Evolutionary conservation across 2,888 invertebrate genomes (phyloP).

Genomic region (Quadroppia sp.): DNA sequence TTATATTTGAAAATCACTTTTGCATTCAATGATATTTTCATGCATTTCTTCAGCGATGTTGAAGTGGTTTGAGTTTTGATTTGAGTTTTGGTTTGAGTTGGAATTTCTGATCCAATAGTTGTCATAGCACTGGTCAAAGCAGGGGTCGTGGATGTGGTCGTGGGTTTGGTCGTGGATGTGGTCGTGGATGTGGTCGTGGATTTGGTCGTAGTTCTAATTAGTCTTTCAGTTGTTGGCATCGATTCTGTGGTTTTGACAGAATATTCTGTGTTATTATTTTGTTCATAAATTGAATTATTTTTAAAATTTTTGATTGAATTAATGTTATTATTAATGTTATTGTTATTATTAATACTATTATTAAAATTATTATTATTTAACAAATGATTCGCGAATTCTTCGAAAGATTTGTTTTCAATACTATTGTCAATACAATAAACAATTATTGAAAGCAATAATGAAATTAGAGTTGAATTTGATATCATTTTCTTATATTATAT

Average conservation of each 20-base stretch:
- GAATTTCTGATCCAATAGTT: neutral
- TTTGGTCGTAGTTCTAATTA: neutral
- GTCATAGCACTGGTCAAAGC: too few species aligned
- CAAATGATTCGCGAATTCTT: neutral
- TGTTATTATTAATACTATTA: neutral
- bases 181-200: neutral
- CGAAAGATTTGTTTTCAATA: neutral
- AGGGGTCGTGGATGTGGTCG: neutral
- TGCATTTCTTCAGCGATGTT: neutral
- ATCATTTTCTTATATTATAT: neutral
- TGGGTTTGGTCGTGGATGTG: neutral
- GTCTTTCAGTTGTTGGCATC: neutral
- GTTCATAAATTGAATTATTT: neutral
- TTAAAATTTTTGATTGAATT: neutral
- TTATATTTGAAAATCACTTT: conserved; percentile 3
- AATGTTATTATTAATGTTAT: too few species aligned
- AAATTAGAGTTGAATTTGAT: neutral
- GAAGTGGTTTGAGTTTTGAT: neutral
- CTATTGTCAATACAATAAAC: neutral
- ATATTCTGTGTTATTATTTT: neutral
- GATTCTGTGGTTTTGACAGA: neutral
- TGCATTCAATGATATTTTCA: conserved; percentile 3
- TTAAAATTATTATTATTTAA: neutral
- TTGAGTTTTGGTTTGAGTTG: neutral
- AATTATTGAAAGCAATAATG: neutral